Evolutionary conservation across 2,797 vertebrate species (phyloP).

Genomic region (Capromys pilorides): DNA sequence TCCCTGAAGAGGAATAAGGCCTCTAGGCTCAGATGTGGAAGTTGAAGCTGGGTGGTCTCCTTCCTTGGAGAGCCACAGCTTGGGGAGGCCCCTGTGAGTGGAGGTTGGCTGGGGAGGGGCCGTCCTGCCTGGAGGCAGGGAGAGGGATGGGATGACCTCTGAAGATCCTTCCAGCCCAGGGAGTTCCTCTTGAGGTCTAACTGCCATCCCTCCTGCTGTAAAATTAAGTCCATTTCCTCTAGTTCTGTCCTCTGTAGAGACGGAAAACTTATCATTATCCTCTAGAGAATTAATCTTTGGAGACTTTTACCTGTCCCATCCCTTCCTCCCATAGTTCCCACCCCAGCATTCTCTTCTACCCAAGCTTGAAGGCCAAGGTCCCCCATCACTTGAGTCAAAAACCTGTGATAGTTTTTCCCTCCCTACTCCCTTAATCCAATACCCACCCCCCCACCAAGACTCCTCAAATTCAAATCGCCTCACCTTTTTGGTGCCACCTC

Average conservation of each 20-base stretch:
- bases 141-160: slow-evolving; percentile 82
- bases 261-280: slow-evolving; percentile 84
- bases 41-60: slow-evolving; percentile 74
- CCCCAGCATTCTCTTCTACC: slow-evolving; percentile 73
- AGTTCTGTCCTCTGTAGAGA: slow-evolving; percentile 84
- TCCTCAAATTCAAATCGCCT: slow-evolving; percentile 13
- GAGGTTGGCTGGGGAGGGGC: slow-evolving; percentile 77
- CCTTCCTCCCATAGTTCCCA: slow-evolving; percentile 56
- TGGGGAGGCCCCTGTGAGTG: slow-evolving; percentile 70
- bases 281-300: slow-evolving; percentile 74
- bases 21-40: slow-evolving; percentile 77
- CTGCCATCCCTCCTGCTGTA: slow-evolving; percentile 84
- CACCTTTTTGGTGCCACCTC: slow-evolving; percentile 81
- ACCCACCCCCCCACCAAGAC: background rate
- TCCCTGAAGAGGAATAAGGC: slow-evolving; percentile 77
- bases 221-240: slow-evolving; percentile 85
- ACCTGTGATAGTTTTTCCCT: slow-evolving; percentile 10
- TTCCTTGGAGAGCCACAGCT: slow-evolving; percentile 73
- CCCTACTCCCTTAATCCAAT: background rate
- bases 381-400: slow-evolving; percentile 61
- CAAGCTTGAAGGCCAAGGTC: slow-evolving; percentile 54
- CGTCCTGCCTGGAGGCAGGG: slow-evolving; percentile 81
- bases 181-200: slow-evolving; percentile 85
- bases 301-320: slow-evolving; percentile 73
- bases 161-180: slow-evolving; percentile 84